These are phyloP conservation scores for Drosophila infuscata DNA, from an alignment of 2,888 invertebrate genomes.

Conservation along the genomic window DNA sequence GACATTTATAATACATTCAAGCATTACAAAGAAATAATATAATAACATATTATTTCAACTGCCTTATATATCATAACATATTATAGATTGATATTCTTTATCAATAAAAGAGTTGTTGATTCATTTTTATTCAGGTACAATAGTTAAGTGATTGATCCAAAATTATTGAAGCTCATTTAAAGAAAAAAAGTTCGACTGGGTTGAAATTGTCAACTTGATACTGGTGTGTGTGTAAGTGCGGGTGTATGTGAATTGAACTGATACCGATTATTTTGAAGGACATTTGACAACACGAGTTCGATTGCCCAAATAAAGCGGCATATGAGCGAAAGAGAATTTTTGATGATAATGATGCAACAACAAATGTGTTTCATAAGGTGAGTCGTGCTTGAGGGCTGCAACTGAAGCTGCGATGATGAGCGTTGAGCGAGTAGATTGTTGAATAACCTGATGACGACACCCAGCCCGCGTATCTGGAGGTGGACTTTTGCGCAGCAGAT, in stretches of 20 bases:
- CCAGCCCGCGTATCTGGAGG: slow-evolving; percentile 9
- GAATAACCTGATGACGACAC: slow-evolving; percentile 61
- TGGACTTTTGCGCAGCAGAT: slow-evolving; percentile 78
- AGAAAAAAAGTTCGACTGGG: slow-evolving; percentile 36
- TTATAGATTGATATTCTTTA: background rate
- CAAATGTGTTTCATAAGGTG: slow-evolving; percentile 14
- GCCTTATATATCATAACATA: background rate
- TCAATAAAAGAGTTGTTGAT: background rate
- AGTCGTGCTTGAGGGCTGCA: slow-evolving; percentile 2
- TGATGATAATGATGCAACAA: slow-evolving; percentile 30
- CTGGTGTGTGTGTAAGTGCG: slow-evolving; percentile 5
- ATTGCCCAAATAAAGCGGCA: slow-evolving; percentile 59
- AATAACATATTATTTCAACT: background rate
- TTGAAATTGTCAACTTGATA: slow-evolving; percentile 46
- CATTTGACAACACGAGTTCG: slow-evolving; percentile 48
- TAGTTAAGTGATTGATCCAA: background rate
- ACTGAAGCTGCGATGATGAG: slow-evolving; percentile 32
- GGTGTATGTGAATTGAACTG: slow-evolving; percentile 48
- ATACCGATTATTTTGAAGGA: slow-evolving; percentile 78
- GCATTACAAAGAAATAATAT: background rate
- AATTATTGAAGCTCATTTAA: background rate
- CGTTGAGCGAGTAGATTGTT: slow-evolving; percentile 42
- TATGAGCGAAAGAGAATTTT: slow-evolving; percentile 30
- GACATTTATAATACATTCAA: background rate
- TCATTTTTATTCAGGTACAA: background rate